Conservation (phyloP, 2,113 vertebrate species). For the Pedionomus torquatus region DNA sequence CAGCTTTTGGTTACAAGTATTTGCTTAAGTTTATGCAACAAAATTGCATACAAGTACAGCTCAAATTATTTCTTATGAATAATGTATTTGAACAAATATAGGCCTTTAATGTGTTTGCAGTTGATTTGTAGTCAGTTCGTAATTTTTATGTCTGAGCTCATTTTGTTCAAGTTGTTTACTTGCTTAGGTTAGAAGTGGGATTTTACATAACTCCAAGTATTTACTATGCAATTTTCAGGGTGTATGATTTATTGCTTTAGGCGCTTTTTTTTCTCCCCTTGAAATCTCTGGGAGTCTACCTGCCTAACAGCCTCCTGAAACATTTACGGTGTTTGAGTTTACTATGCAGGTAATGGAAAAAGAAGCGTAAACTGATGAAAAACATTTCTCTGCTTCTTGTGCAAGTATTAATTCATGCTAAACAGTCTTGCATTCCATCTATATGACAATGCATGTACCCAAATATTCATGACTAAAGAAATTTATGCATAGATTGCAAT, state of each 20-base stretch:
- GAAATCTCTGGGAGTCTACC: neutral
- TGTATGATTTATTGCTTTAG: neutral
- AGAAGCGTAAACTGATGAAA: neutral
- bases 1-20: slow-evolving; percentile 34
- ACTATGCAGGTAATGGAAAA: neutral
- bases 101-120: slow-evolving; percentile 33
- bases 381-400: neutral
- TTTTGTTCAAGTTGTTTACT: slow-evolving; percentile 46
- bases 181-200: neutral
- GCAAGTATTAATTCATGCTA: neutral
- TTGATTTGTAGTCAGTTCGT: slow-evolving; percentile 25
- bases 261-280: neutral
- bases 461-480: neutral
- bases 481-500: neutral
- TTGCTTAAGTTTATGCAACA: slow-evolving; percentile 50
- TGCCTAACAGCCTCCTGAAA: neutral
- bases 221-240: neutral
- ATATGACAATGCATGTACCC: neutral
- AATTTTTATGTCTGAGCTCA: neutral
- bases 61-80: slow-evolving; percentile 54
- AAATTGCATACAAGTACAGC: slow-evolving; percentile 7
- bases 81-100: slow-evolving; percentile 53
- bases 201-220: neutral
- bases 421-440: neutral
- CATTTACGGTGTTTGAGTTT: neutral